phyloP scores from a whole-genome alignment of 2,888 invertebrate species.

The Drosophila flavopinicola region DNA sequence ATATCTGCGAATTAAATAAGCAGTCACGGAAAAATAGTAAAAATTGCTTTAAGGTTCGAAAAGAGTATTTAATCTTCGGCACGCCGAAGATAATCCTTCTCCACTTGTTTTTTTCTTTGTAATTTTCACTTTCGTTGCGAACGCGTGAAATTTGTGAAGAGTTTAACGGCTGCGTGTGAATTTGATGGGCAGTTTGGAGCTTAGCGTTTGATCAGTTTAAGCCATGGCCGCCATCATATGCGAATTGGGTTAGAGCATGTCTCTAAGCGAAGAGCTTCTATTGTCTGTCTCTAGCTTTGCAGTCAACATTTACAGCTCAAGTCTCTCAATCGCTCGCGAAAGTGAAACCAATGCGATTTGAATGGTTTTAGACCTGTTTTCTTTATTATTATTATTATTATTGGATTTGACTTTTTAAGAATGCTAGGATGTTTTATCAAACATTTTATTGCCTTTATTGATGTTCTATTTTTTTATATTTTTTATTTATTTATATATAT shows the following conservation, averaged over 20 bases:
- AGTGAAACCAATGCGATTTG: conserved; percentile 38
- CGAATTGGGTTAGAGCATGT: conserved; percentile 12
- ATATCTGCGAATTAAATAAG: no score
- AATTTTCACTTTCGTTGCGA: conserved; percentile 73
- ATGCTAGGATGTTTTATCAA: conserved; percentile 6
- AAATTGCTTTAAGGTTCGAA: no score
- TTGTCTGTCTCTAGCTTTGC: conserved; percentile 3
- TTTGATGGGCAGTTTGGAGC: conserved; percentile 52
- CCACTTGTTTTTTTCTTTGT: no score
- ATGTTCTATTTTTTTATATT: no score
- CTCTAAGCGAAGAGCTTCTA: conserved; percentile 12
- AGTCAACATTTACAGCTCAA: conserved; percentile 4
- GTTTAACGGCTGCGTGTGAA: conserved; percentile 69
- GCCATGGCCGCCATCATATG: not conserved
- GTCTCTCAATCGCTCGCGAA: conserved; percentile 21
- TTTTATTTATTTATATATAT: no score
- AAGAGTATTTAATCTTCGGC: no score
- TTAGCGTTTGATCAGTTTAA: conserved; percentile 10
- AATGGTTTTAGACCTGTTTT: conserved; percentile 29
- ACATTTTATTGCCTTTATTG: not conserved
- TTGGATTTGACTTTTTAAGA: conserved; percentile 9
- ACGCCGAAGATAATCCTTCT: no score
- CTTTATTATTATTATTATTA: no score
- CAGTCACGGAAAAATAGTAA: no score
- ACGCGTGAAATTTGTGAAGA: conserved; percentile 54